Evolutionary conservation across 2,797 vertebrate genomes (phyloP).

Genomic region (Rachycentron canadum): DNA sequence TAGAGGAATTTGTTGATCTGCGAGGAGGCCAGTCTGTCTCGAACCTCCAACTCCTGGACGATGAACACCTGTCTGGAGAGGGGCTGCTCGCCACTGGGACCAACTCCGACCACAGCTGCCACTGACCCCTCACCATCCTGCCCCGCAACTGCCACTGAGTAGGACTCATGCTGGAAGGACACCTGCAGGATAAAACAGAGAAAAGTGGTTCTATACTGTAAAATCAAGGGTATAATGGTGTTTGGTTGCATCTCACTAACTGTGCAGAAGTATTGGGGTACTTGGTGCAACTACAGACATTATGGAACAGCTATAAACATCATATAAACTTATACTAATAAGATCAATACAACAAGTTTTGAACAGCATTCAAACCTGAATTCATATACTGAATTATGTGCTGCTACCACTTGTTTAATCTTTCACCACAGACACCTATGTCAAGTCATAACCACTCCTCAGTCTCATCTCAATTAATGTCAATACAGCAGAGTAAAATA

Average conservation of each 20-base stretch:
- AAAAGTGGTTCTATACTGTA: background rate
- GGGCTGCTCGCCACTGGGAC: slow-evolving; percentile 85
- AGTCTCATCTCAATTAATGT: no score
- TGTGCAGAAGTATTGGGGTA: background rate
- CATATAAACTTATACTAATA: no score
- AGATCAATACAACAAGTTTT: no score
- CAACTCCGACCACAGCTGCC: slow-evolving; percentile 38
- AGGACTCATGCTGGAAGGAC: slow-evolving; percentile 94
- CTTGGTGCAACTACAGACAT: background rate
- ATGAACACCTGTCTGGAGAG: slow-evolving; percentile 93
- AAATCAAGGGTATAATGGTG: background rate
- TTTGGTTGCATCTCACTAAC: background rate
- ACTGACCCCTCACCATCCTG: slow-evolving; percentile 75
- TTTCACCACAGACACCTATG: no score
- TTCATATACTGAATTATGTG: no score
- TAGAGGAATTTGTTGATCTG: slow-evolving; percentile 97
- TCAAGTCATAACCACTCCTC: no score
- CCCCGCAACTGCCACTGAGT: slow-evolving; percentile 69
- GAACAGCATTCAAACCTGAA: no score
- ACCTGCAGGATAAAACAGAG: slow-evolving; percentile 79
- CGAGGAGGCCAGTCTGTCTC: slow-evolving; percentile 92
- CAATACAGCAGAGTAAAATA: no score
- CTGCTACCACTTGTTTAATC: no score
- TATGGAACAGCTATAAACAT: background rate
- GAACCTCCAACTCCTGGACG: slow-evolving; percentile 93